Conservation (phyloP, 2,888 invertebrate genomes). For the Apodemia duryi region DNA sequence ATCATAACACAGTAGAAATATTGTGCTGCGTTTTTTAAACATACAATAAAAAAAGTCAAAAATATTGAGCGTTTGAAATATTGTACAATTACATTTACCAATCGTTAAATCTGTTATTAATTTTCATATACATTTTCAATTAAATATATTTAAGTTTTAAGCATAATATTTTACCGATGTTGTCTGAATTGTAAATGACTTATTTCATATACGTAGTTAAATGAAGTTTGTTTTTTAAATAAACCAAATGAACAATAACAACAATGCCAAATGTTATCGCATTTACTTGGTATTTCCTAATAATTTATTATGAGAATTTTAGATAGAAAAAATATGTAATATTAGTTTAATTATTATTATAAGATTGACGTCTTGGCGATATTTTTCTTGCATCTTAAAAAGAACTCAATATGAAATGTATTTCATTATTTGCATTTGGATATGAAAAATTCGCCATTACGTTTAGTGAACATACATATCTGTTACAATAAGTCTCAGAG, state of each 20-base stretch:
- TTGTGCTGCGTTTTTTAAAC: background rate
- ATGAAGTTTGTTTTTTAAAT: constrained; percentile 27
- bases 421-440: constrained; percentile 8
- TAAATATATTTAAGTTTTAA: constrained; percentile 18
- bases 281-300: constrained; percentile 46
- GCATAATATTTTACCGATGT: constrained; percentile 19
- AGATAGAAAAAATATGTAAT: constrained; percentile 33
- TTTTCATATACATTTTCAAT: constrained; percentile 5
- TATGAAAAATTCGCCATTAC: constrained; percentile 37
- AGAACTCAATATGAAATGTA: background rate
- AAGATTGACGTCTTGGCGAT: constrained; percentile 34
- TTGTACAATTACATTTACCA: background rate
- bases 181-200: constrained; percentile 5
- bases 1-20: too few species aligned
- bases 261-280: constrained; percentile 55
- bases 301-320: constrained; percentile 33
- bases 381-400: constrained; percentile 25
- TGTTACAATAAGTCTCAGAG: constrained; percentile 62
- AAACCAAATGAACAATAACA: constrained; percentile 31
- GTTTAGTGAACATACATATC: constrained; percentile 60
- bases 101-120: constrained; percentile 7
- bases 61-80: background rate
- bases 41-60: background rate
- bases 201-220: constrained; percentile 7
- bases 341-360: constrained; percentile 32